phyloP scores from a whole-genome alignment of 2,888 invertebrate species.

The Drepana falcataria region DNA sequence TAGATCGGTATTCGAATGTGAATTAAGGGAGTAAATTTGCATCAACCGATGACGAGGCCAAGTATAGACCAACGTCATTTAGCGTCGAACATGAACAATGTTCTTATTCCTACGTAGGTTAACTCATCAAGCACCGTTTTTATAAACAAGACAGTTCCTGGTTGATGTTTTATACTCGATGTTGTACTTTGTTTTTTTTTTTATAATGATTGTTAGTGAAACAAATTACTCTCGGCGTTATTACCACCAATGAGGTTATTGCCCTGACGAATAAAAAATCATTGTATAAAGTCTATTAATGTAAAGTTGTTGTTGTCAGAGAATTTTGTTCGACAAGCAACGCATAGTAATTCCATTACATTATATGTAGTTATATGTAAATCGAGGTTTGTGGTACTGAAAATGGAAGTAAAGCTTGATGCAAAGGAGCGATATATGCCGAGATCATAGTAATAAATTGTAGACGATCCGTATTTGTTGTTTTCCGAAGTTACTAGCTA shows the following conservation, averaged over 20 bases:
- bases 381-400: too few species aligned
- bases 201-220: neutral
- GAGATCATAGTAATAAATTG: conserved; percentile 46
- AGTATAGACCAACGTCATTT: too few species aligned
- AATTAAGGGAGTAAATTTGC: too few species aligned
- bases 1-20: too few species aligned
- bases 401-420: conserved; percentile 3
- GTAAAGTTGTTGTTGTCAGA: too few species aligned
- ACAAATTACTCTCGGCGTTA: neutral
- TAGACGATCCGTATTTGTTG: conserved; percentile 36
- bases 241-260: conserved; percentile 3
- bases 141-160: neutral
- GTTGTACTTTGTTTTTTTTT: neutral
- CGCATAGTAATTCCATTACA: neutral
- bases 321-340: neutral
- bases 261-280: neutral
- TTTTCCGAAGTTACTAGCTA: conserved; percentile 37
- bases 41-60: too few species aligned
- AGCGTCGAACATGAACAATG: neutral
- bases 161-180: too few species aligned
- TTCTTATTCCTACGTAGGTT: neutral
- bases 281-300: too few species aligned
- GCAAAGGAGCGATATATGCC: conserved; percentile 25
- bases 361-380: too few species aligned
- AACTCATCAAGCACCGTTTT: neutral